Conservation (phyloP, 1,140 invertebrate genomes). For the Scaptomyza graminum region DNA sequence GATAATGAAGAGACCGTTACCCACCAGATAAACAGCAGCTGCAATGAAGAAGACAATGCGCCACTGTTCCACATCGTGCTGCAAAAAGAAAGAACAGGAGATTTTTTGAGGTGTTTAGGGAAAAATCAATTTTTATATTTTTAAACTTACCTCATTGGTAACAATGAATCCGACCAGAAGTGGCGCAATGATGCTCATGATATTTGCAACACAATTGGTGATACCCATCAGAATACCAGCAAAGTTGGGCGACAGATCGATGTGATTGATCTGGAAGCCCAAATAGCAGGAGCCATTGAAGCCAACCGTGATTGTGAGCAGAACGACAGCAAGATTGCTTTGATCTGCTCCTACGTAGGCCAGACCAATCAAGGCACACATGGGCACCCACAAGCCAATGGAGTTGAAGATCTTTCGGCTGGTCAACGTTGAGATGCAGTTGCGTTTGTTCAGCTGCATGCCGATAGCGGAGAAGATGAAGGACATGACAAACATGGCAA, state of each 20-base stretch:
- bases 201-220: constrained; percentile 90
- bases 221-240: constrained; percentile 89
- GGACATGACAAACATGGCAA: constrained; percentile 88
- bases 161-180: constrained; percentile 87
- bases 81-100: constrained; percentile 12
- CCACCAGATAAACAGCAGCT: constrained; percentile 88
- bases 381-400: constrained; percentile 87
- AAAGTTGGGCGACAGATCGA: constrained; percentile 91
- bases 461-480: constrained; percentile 86
- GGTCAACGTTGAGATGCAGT: constrained; percentile 85
- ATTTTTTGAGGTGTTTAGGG: background rate
- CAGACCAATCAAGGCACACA: constrained; percentile 86
- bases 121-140: too few species aligned
- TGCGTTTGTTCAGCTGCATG: constrained; percentile 86
- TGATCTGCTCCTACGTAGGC: constrained; percentile 86
- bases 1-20: constrained; percentile 88
- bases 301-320: constrained; percentile 89
- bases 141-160: constrained; percentile 85
- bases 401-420: constrained; percentile 89
- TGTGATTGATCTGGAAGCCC: constrained; percentile 88
- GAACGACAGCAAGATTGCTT: constrained; percentile 85
- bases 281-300: constrained; percentile 90
- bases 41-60: constrained; percentile 90
- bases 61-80: constrained; percentile 87
- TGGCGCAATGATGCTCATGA: constrained; percentile 90